These are phyloP conservation scores for Python bivittatus DNA, from an alignment of 2,113 vertebrate genomes.

Conservation along the genomic window DNA sequence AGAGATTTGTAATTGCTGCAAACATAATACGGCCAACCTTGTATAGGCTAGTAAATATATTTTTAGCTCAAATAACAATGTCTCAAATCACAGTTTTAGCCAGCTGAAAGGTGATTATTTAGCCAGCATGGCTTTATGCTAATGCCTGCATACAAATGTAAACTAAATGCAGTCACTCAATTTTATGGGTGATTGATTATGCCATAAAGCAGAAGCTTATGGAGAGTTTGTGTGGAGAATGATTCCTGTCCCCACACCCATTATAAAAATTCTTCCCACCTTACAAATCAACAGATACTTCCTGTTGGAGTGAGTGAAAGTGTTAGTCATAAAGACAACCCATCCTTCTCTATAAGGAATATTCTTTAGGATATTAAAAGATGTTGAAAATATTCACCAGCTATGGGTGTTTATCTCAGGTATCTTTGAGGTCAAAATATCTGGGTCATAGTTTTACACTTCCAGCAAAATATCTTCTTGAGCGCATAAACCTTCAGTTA, in stretches of 20 bases:
- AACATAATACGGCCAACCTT: constrained; percentile 18
- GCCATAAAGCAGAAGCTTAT: constrained; percentile 50
- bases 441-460: not conserved
- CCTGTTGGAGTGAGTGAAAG: constrained; percentile 6
- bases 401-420: not conserved
- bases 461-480: not conserved
- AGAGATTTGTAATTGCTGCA: constrained; percentile 29
- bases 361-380: constrained; percentile 14
- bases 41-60: constrained; percentile 45
- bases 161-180: constrained; percentile 55
- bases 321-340: not conserved
- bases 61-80: constrained; percentile 39
- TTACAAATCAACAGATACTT: constrained; percentile 20
- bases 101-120: constrained; percentile 30
- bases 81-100: constrained; percentile 48
- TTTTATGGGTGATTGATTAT: constrained; percentile 58
- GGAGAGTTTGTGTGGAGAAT: constrained; percentile 31
- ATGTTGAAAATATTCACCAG: not conserved
- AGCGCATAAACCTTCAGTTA: not conserved
- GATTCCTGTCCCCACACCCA: constrained; percentile 34
- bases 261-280: constrained; percentile 16
- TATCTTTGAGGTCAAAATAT: not conserved
- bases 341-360: constrained; percentile 14
- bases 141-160: constrained; percentile 56
- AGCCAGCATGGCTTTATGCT: constrained; percentile 47